Conservation (phyloP, 2,797 vertebrate genomes). For the Lycodopsis pacificus region DNA sequence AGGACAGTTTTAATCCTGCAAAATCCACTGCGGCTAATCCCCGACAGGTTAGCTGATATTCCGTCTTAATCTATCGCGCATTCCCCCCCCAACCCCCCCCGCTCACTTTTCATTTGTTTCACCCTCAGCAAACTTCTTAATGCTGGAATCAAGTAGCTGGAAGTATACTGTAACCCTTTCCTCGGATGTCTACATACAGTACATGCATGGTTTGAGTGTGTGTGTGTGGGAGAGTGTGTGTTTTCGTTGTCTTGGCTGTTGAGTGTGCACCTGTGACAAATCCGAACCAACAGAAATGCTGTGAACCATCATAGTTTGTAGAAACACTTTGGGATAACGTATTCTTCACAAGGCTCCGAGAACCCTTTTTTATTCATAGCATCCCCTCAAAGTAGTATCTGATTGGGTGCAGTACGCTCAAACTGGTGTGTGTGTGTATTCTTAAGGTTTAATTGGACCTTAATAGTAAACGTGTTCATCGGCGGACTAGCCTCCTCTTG, state of each 20-base stretch:
- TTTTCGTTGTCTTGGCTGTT: neutral
- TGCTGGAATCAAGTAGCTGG: slow-evolving; percentile 13
- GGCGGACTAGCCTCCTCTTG: neutral
- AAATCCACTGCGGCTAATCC: slow-evolving; percentile 61
- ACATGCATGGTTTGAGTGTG: slow-evolving; percentile 11
- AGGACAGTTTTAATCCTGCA: slow-evolving; percentile 56
- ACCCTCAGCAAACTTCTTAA: neutral
- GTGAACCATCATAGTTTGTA: slow-evolving; percentile 39
- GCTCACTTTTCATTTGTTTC: slow-evolving; percentile 20
- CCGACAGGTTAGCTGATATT: slow-evolving; percentile 39
- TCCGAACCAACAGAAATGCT: slow-evolving; percentile 60
- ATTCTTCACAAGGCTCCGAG: slow-evolving; percentile 41
- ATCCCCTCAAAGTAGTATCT: neutral
- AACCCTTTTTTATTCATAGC: slow-evolving; percentile 10
- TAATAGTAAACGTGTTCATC: slow-evolving; percentile 8
- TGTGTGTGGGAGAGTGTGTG: neutral
- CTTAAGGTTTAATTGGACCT: neutral
- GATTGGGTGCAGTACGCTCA: neutral
- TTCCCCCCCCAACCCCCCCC: neutral
- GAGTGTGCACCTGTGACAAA: slow-evolving; percentile 35
- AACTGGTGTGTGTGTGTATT: neutral
- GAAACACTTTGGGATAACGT: slow-evolving; percentile 34
- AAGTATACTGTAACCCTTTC: slow-evolving; percentile 2
- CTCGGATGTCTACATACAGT: slow-evolving; percentile 9
- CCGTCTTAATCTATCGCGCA: slow-evolving; percentile 42